Percentiles rank a stretch among this genome's conserved stretches.
Conservation (phyloP, 1,140 invertebrate genomes). For the Brachionus calyciflorus region DNA sequence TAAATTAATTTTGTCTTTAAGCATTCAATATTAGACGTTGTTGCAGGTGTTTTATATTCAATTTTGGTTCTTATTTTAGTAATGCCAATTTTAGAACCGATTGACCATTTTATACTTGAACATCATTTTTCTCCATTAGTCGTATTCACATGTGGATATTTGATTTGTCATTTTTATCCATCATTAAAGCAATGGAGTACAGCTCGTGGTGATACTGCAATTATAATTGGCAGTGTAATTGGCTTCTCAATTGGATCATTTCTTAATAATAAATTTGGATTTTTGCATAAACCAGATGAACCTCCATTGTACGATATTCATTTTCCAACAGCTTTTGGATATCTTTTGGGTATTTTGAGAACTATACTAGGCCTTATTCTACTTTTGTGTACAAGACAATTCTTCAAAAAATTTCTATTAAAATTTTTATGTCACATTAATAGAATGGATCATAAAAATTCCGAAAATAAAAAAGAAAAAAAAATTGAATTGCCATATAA, state of each 20-base stretch:
- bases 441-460: constrained; percentile 63
- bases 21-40: constrained; percentile 50
- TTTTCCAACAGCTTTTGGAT: constrained; percentile 74
- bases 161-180: constrained; percentile 70
- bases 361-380: constrained; percentile 72
- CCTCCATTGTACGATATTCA: constrained; percentile 63
- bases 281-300: constrained; percentile 62
- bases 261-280: constrained; percentile 75
- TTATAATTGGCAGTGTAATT: constrained; percentile 72
- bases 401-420: constrained; percentile 71
- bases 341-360: constrained; percentile 67
- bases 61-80: constrained; percentile 69
- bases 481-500: constrained; percentile 74
- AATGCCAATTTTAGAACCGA: constrained; percentile 70
- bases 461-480: constrained; percentile 52
- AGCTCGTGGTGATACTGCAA: constrained; percentile 77
- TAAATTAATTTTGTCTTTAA: not conserved
- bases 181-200: constrained; percentile 60
- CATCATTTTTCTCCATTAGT: constrained; percentile 68
- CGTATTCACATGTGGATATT: constrained; percentile 67
- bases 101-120: constrained; percentile 72
- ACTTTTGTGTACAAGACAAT: constrained; percentile 68
- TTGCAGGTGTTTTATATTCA: constrained; percentile 65
- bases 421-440: constrained; percentile 69
- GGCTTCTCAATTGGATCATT: constrained; percentile 77